Conservation (phyloP, 2,888 invertebrate genomes). For the Drosophila fulvimacula region DNA sequence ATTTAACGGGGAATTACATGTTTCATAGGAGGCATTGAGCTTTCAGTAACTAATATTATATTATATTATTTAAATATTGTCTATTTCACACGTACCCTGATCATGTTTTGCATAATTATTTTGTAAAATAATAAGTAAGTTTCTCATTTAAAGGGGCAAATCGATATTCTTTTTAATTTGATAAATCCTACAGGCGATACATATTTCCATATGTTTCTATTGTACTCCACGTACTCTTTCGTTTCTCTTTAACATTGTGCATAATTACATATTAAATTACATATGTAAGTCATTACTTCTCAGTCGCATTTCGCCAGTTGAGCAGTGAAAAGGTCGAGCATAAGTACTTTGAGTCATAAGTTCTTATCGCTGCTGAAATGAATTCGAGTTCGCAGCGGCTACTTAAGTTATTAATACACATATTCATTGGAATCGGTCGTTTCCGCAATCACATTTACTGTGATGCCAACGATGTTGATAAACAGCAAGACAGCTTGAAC, state of each 20-base stretch:
- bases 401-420: neutral
- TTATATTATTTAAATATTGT: too few species aligned
- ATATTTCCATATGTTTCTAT: neutral
- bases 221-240: neutral
- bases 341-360: neutral
- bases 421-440: neutral
- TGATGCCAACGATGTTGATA: neutral
- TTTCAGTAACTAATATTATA: too few species aligned
- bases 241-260: neutral
- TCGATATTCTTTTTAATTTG: neutral
- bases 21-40: neutral
- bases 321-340: neutral
- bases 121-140: too few species aligned
- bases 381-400: neutral
- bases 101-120: too few species aligned
- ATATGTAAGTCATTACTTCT: neutral
- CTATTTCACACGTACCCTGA: too few species aligned
- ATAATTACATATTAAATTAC: neutral
- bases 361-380: conserved; percentile 1
- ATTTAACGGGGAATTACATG: neutral
- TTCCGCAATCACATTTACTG: neutral
- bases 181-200: neutral
- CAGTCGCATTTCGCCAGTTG: conserved; percentile 3
- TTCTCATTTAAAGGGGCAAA: too few species aligned
- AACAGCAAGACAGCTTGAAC: neutral